phyloP scores from a whole-genome alignment of 2,797 vertebrate genomes.

The Rousettus madagascariensis region DNA sequence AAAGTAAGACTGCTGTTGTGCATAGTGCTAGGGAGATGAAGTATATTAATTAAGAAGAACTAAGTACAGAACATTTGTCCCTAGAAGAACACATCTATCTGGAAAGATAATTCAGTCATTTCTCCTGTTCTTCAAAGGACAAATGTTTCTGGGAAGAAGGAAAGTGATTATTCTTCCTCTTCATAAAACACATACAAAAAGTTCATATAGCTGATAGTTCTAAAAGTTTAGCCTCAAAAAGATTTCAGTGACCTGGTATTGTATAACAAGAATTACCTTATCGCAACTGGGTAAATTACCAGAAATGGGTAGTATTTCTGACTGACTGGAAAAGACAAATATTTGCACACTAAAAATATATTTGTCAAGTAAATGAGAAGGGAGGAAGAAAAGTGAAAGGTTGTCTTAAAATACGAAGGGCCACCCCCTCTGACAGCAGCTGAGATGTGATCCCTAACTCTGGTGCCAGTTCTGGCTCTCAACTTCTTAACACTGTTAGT shows the following conservation, averaged over 20 bases:
- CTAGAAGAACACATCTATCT: background rate
- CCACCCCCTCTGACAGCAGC: accelerated
- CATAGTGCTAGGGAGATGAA: background rate
- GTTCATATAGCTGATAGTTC: background rate
- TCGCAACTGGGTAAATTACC: background rate
- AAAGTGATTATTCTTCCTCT: background rate
- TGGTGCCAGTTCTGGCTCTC: background rate
- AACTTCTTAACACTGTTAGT: background rate
- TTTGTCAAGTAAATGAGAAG: background rate
- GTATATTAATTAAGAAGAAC: background rate
- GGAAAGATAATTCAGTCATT: background rate
- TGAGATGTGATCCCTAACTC: background rate
- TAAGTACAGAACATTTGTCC: background rate
- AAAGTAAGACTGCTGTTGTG: background rate
- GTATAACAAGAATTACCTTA: background rate
- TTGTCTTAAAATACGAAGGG: background rate
- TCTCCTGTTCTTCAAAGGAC: background rate
- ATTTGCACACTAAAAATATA: background rate
- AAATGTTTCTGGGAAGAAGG: background rate
- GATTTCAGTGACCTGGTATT: background rate
- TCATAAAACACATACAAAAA: background rate
- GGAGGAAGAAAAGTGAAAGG: background rate
- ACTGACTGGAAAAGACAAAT: background rate
- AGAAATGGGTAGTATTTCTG: background rate
- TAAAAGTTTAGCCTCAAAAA: background rate